Evolutionary conservation across 2,888 invertebrate species (phyloP), one percentile per base, ranked within the genome.

Genomic region (Masnerella sp.): DNA sequence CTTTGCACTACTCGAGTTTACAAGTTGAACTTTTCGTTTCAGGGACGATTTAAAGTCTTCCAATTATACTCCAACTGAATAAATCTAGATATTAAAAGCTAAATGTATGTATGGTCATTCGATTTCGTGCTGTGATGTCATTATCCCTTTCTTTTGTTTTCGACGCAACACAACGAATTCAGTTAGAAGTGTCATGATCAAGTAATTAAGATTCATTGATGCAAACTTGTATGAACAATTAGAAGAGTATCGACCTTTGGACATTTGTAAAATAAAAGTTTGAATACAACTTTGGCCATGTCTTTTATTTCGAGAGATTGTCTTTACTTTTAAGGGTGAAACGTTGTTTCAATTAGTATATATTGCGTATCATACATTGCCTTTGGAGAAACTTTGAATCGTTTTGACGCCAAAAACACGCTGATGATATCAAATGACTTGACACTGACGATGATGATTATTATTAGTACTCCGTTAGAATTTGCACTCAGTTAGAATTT

Each of bases 1-100:
- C 38, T 28, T 51, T 67, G 56, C 64, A 71, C 43, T 68, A 64
- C 52, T 68, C 52, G 67, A 75, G 54, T 72, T 68, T 59, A 54
- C 15, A 72, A 75, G 65, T 72, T 72, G 43, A 75, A 71, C 67
- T 75, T 75, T 75, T 75, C 75, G 67, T 75, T 75, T 75, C 75
- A 75, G 75, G 75, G 75, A 71, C 62, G 65, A 71, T 75, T 75
- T 71, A 67, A 75, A 75, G 67, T 75, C 75, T 75, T 75, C 71
- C 75, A 68, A 68, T 75, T 75, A 75, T 68, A 71, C 75, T 67
- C 71, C 71, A 61, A 75, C 56, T 65, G 71, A 75, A 75, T 75
- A 67, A 71, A 62, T 67, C 28, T 71, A 75, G 68, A 75, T 68
- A 56, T 65, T 74, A 70, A 49, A 49, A 25, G 30, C 43, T 52